These are phyloP conservation scores for Aurelia sp. DNA, from an alignment of 30 jellyfish, hydroid and myxozoan species.

Conservation along the genomic window DNA sequence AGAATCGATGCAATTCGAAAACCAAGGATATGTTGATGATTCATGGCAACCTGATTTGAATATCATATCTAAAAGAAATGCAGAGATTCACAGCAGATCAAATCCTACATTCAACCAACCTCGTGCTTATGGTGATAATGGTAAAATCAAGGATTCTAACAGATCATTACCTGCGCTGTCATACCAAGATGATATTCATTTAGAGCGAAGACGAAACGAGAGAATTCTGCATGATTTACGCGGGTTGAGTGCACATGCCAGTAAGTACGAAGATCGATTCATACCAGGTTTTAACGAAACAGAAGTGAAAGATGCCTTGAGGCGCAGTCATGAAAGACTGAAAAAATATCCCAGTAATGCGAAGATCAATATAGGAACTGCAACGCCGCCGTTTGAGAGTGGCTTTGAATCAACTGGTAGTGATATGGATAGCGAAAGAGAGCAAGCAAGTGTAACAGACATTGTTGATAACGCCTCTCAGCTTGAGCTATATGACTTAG, in stretches of 20 bases:
- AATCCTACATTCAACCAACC: constrained; percentile 59
- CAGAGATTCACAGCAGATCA: constrained; percentile 40
- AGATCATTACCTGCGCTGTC: constrained; percentile 48
- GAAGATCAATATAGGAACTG: constrained; percentile 31
- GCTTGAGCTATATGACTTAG: constrained; percentile 84
- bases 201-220: constrained; percentile 54
- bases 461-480: constrained; percentile 67
- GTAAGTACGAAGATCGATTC: constrained; percentile 5
- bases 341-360: constrained; percentile 28
- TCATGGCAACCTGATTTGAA: not conserved
- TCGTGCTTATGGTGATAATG: constrained; percentile 39
- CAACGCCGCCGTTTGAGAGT: constrained; percentile 83
- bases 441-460: constrained; percentile 51
- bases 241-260: constrained; percentile 8
- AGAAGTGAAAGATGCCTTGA: not conserved
- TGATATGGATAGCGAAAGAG: constrained; percentile 64
- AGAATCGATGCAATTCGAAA: constrained; percentile 3
- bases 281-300: not conserved
- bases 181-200: constrained; percentile 34
- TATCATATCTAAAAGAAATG: constrained; percentile 34
- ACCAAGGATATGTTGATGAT: constrained; percentile 29
- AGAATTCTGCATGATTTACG: constrained; percentile 64
- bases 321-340: constrained; percentile 25
- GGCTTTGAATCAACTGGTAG: constrained; percentile 95
- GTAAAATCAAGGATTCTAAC: constrained; percentile 12